phyloP scores from a whole-genome alignment of 1,140 invertebrate genomes.

The Phenacoccus solenopsis region DNA sequence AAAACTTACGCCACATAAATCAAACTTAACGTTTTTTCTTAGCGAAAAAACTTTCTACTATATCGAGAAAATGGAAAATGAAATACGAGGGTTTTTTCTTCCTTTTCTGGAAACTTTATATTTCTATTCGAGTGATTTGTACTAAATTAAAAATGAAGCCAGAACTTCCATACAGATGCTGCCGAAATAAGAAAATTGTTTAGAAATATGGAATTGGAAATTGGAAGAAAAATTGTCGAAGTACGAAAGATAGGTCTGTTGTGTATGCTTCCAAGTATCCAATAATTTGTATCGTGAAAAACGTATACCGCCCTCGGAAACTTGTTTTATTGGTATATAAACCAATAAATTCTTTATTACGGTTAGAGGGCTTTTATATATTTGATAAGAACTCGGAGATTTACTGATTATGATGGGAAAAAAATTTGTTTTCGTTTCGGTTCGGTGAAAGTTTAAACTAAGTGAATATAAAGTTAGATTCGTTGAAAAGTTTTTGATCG shows the following conservation, averaged over 20 bases:
- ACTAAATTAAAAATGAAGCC: not conserved
- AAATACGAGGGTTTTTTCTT: not conserved
- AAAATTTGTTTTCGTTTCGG: constrained; percentile 1
- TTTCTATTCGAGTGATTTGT: constrained; percentile 2
- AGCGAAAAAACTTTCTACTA: not conserved
- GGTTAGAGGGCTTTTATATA: not conserved
- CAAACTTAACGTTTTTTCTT: not conserved
- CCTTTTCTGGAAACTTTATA: not conserved
- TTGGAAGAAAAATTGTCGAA: constrained; percentile 2
- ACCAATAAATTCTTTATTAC: constrained; percentile 3
- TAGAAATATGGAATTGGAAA: not conserved
- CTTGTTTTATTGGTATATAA: not conserved
- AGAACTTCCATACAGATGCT: not conserved
- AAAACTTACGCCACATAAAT: not conserved
- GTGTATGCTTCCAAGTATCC: not conserved
- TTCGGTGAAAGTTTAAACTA: not conserved
- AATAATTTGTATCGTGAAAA: not conserved
- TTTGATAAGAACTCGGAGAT: not conserved
- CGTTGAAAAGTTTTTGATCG: not conserved
- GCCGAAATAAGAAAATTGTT: constrained; percentile 2
- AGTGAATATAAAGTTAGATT: not conserved
- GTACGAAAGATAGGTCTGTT: not conserved
- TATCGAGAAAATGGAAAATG: constrained; percentile 2
- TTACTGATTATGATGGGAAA: not conserved
- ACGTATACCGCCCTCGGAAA: not conserved